Evolutionary conservation across 2,113 vertebrate species (phyloP).

Genomic region (Xenopus borealis): DNA sequence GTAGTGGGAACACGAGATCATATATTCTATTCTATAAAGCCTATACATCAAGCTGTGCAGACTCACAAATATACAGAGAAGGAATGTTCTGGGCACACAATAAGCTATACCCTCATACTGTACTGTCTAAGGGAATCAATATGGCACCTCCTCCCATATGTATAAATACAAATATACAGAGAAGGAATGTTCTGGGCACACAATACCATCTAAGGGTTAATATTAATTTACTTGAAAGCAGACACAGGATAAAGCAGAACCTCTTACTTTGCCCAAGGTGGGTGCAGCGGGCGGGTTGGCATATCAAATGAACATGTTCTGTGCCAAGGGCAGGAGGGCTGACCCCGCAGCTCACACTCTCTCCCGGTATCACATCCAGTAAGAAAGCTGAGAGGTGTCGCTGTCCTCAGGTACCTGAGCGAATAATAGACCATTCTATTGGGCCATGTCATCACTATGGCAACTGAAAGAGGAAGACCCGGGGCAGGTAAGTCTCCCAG

Average conservation of each 20-base stretch:
- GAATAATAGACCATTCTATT: constrained; percentile 40
- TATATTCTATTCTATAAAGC: too few relatives aligned
- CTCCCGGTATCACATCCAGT: not conserved
- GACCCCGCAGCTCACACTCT: constrained; percentile 5
- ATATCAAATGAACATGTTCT: constrained; percentile 7
- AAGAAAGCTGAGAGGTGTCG: constrained; percentile 38
- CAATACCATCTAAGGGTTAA: not conserved
- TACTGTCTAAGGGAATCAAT: too few relatives aligned
- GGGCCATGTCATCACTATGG: constrained; percentile 22
- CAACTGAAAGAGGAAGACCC: constrained; percentile 17
- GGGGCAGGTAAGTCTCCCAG: not conserved
- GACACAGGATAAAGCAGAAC: not conserved
- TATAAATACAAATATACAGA: too few relatives aligned
- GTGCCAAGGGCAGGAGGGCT: constrained; percentile 24
- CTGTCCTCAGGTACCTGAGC: constrained; percentile 22
- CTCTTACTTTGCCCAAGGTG: not conserved
- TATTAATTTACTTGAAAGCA: not conserved
- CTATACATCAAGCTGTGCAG: too few relatives aligned
- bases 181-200: too few relatives aligned
- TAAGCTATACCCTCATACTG: too few relatives aligned
- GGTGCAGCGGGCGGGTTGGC: too few relatives aligned
- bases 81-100: too few relatives aligned
- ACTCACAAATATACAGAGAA: too few relatives aligned
- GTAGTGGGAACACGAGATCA: too few relatives aligned
- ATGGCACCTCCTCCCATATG: too few relatives aligned